Evolutionary conservation across 1,140 invertebrate species (phyloP), one percentile per base, ranked within the genome.

Genomic region (Tribolium madens): DNA sequence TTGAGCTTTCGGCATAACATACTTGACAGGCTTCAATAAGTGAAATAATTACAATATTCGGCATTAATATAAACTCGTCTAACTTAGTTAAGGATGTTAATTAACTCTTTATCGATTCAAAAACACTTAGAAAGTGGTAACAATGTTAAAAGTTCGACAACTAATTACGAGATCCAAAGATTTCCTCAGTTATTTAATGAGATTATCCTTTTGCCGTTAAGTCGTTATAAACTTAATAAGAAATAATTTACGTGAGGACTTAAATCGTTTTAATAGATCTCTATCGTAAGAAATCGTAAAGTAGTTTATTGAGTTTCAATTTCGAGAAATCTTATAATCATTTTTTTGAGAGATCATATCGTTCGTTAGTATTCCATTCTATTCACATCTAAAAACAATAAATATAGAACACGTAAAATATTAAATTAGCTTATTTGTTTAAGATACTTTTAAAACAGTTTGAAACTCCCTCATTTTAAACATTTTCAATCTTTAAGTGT

Each of bases 101-200:
- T 57, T 57, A 57, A 57, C 48, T 57, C 21, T 57, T 57, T 18
- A 21, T 57, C 17, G 52, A 57, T 57, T 57, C 52, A n/a, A 9
- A 57, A 57, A 57, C 52, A 57, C 52, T 57, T 57, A 57, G 17
- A 18, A n/a, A 57, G 52, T 57, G 52, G 52, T 57, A 57, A 57
- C 52, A 57, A 57, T 17, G 52, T 57, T 57, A 57, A 57, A 57
- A 57, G 52, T 57, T 57, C 52, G 17, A 57, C 52, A 57, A 57
- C 52, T 57, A 57, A 57, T 57, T 57, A 18, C 52, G 17, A 57
- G 52, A 57, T 57, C 52, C 17, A 21, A 57, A 57, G 52, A 57
- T 57, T 57, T 21, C 15, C 52, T 21, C 52, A 15, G 52, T 18
- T 57, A 17, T 57, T 57, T 57, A 57, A 57, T 57, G 52, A 57